phyloP scores from a whole-genome alignment of 1,140 invertebrate species.

The Acromyrmex echinatior region DNA sequence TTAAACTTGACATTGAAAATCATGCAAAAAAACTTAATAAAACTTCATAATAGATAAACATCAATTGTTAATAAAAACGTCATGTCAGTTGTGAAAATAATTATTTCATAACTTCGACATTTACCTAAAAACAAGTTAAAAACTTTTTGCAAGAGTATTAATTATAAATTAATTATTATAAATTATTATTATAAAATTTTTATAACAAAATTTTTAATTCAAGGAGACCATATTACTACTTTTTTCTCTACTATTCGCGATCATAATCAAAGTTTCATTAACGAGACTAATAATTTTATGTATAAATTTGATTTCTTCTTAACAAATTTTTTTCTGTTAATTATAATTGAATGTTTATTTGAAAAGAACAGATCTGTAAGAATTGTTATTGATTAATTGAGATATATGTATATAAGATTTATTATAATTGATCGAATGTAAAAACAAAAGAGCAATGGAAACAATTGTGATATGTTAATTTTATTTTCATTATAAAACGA shows the following conservation, averaged over 20 bases:
- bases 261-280: background rate
- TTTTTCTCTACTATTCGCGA: background rate
- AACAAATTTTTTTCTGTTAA: background rate
- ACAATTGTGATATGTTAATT: background rate
- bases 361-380: background rate
- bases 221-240: too few species aligned
- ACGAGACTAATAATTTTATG: background rate
- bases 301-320: background rate
- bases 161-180: too few species aligned
- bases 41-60: too few species aligned
- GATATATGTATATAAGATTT: background rate
- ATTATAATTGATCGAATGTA: background rate
- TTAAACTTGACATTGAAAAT: too few species aligned
- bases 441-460: background rate
- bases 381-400: background rate
- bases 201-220: too few species aligned
- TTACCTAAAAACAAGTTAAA: too few species aligned
- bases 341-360: background rate
- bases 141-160: too few species aligned
- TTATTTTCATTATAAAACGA: background rate
- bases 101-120: too few species aligned
- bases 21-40: too few species aligned
- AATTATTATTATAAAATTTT: too few species aligned
- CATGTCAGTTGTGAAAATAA: too few species aligned
- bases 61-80: too few species aligned